A percentile compares a stretch with the other conserved stretches of the same genome.
phyloP scores from a whole-genome alignment of 2,888 invertebrate genomes.

The Oxycera nigricornis region DNA sequence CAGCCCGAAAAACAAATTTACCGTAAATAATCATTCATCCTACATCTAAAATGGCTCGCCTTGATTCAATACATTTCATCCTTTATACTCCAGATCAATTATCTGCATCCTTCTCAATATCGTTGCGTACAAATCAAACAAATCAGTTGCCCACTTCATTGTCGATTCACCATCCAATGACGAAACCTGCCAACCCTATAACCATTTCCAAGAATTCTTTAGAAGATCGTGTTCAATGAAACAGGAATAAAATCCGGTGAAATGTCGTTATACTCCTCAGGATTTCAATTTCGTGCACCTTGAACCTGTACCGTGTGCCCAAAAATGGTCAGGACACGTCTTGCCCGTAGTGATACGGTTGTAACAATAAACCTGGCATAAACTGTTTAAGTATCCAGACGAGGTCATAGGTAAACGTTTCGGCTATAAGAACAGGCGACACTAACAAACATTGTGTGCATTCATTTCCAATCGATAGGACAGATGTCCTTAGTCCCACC shows the following conservation, averaged over 20 bases:
- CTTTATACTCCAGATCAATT: not conserved
- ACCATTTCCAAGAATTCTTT: not conserved
- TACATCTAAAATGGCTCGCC: not conserved
- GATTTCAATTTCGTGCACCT: constrained; percentile 26
- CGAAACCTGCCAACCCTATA: not conserved
- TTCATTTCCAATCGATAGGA: not conserved
- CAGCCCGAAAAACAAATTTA: too few species aligned
- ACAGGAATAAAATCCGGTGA: constrained; percentile 10
- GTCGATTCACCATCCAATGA: constrained; percentile 5
- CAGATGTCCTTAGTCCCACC: constrained; percentile 21
- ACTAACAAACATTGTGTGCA: not conserved
- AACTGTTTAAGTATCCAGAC: constrained; percentile 15
- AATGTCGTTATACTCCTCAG: constrained; percentile 4
- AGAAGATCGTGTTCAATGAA: constrained; percentile 13
- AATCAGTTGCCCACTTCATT: constrained; percentile 26
- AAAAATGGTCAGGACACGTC: not conserved
- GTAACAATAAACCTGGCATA: constrained; percentile 5
- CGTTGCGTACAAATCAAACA: not conserved
- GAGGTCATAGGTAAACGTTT: constrained; percentile 1
- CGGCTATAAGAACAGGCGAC: not conserved
- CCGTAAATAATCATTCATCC: too few species aligned
- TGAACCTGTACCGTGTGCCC: not conserved
- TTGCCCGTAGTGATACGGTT: not conserved
- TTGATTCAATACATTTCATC: not conserved
- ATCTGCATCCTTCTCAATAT: not conserved